phyloP scores from a whole-genome alignment of 2,797 vertebrate species.

The Chromobotia macracanthus region DNA sequence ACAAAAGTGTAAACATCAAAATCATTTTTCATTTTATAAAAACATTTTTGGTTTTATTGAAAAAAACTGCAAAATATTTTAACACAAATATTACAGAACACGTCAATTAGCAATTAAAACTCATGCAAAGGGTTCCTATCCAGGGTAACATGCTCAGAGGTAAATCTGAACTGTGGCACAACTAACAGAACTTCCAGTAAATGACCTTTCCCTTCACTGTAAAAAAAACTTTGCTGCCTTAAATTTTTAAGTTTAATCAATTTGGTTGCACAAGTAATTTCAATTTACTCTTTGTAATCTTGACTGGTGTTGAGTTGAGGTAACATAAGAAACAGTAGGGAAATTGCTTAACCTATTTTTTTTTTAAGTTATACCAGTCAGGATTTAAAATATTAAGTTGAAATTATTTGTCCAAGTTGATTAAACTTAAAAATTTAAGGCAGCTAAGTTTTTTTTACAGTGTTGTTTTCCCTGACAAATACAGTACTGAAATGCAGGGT shows the following conservation, averaged over 20 bases:
- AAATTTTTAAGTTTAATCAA: too few relatives aligned
- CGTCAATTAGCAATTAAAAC: slow-evolving; percentile 52
- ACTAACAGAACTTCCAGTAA: slow-evolving; percentile 12
- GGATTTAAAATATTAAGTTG: too few relatives aligned
- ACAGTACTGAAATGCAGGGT: background rate
- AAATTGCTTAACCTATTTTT: too few relatives aligned
- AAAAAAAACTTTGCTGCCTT: too few relatives aligned
- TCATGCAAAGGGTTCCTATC: slow-evolving; percentile 54
- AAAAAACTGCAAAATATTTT: slow-evolving; percentile 56
- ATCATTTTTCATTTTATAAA: slow-evolving; percentile 39
- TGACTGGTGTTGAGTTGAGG: too few relatives aligned
- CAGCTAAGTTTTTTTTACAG: too few relatives aligned
- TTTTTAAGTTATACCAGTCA: too few relatives aligned
- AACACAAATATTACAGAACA: slow-evolving; percentile 53
- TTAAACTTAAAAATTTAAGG: too few relatives aligned
- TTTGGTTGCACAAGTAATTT: too few relatives aligned
- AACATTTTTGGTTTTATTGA: slow-evolving; percentile 55
- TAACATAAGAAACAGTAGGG: too few relatives aligned
- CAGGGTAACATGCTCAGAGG: slow-evolving; percentile 49
- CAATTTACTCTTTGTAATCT: too few relatives aligned
- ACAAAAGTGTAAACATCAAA: background rate
- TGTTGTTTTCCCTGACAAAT: background rate
- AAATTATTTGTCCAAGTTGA: too few relatives aligned
- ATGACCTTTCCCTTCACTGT: background rate
- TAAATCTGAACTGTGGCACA: slow-evolving; percentile 23